Conservation (phyloP, 2,113 vertebrate genomes). For the Sorex araneus region DNA sequence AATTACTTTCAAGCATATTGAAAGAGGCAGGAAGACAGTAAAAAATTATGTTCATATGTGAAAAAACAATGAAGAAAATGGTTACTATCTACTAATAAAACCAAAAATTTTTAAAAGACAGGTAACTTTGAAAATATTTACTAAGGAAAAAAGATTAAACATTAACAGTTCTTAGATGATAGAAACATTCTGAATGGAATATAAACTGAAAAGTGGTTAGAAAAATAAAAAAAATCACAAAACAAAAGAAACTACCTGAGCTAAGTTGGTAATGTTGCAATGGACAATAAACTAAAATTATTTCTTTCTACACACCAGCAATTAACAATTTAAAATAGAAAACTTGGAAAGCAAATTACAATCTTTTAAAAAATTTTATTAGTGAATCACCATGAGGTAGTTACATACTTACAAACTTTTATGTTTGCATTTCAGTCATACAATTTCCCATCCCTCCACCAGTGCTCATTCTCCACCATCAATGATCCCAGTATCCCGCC, state of each 20-base stretch:
- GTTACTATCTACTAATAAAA: neutral
- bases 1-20: neutral
- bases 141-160: neutral
- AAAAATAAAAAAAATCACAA: too few relatives aligned
- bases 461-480: too few relatives aligned
- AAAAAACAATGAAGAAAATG: neutral
- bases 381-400: too few relatives aligned
- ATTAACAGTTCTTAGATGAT: too few relatives aligned
- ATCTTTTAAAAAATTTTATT: too few relatives aligned
- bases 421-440: too few relatives aligned
- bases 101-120: neutral
- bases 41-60: neutral
- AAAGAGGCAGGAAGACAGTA: slow-evolving; percentile 13
- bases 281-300: too few relatives aligned
- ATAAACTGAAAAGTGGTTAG: neutral
- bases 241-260: too few relatives aligned
- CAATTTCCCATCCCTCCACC: too few relatives aligned
- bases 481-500: too few relatives aligned
- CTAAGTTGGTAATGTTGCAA: too few relatives aligned
- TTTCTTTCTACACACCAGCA: neutral
- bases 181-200: neutral
- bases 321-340: neutral
- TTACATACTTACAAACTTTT: too few relatives aligned
- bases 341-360: neutral
- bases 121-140: neutral